Percentiles rank a stretch among this genome's conserved stretches.
Evolutionary conservation across 2,888 invertebrate species (phyloP).

Genomic region (Aphodius granarius): DNA sequence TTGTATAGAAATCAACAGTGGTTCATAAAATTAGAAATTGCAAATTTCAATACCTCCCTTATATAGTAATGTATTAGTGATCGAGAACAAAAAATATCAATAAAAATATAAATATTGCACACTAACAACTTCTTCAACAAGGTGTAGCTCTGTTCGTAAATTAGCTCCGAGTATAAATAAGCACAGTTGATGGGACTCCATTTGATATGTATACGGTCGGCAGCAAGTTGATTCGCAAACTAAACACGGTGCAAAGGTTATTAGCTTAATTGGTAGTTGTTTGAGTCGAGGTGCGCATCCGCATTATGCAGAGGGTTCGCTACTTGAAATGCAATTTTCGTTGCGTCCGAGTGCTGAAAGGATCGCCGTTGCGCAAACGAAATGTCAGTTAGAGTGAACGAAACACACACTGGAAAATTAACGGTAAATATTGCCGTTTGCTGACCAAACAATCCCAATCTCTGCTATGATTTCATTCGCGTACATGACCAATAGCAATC

Average conservation of each 20-base stretch:
- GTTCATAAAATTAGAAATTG: too few species aligned
- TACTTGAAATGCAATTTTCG: background rate
- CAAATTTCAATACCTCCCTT: too few species aligned
- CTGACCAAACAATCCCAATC: background rate
- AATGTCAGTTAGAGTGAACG: background rate
- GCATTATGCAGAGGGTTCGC: background rate
- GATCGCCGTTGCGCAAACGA: background rate
- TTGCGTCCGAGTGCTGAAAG: background rate
- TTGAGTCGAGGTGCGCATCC: background rate
- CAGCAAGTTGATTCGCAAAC: background rate
- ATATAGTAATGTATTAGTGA: too few species aligned
- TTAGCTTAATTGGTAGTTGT: background rate
- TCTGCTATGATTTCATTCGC: background rate
- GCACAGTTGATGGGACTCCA: background rate
- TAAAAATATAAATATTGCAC: too few species aligned
- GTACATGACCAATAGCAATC: background rate
- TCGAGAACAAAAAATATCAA: too few species aligned
- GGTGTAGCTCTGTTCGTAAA: too few species aligned
- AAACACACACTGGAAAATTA: background rate
- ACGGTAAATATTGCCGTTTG: background rate
- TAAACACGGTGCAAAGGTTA: background rate
- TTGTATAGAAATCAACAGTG: too few species aligned
- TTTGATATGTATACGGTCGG: background rate
- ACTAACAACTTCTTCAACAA: too few species aligned
- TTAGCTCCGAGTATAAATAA: too few species aligned